Conservation (phyloP, 2,113 vertebrate genomes). For the Muntiacus muntjak region DNA sequence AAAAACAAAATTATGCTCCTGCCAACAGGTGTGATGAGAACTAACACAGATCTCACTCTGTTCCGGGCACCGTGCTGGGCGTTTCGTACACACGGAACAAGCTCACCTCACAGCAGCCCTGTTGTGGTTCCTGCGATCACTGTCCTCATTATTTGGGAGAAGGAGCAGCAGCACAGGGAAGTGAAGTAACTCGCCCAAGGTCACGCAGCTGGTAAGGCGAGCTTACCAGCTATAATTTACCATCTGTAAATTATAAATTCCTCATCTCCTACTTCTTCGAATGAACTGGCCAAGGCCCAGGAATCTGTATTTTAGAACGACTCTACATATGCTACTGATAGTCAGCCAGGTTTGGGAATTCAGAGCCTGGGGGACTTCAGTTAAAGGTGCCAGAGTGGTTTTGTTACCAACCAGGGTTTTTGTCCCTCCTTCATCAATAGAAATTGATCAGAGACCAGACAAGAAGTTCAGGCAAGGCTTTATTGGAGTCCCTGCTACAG, state of each 20-base stretch:
- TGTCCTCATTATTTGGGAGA: not conserved
- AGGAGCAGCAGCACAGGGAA: not conserved
- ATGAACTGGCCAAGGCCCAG: not conserved
- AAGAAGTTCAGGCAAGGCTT: not conserved
- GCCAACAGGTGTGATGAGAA: not conserved
- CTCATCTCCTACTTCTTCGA: not conserved
- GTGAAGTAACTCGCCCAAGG: not conserved
- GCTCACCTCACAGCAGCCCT: not conserved
- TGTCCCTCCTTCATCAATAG: not conserved
- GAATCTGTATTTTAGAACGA: not conserved
- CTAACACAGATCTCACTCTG: not conserved
- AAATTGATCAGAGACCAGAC: not conserved
- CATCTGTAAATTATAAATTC: not conserved
- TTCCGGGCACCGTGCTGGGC: not conserved
- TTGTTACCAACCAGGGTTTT: not conserved
- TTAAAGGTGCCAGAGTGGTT: not conserved
- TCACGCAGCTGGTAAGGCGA: not conserved
- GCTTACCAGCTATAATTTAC: not conserved
- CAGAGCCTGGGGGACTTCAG: not conserved
- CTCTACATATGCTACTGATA: not conserved
- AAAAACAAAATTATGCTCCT: not conserved
- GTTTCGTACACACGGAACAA: accelerated
- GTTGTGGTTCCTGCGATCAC: accelerated
- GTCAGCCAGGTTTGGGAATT: not conserved
- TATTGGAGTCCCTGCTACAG: not conserved